Base-by-base conservation (phyloP, 2,797 vertebrate species). In the Lutjanus campechanus region DNA sequence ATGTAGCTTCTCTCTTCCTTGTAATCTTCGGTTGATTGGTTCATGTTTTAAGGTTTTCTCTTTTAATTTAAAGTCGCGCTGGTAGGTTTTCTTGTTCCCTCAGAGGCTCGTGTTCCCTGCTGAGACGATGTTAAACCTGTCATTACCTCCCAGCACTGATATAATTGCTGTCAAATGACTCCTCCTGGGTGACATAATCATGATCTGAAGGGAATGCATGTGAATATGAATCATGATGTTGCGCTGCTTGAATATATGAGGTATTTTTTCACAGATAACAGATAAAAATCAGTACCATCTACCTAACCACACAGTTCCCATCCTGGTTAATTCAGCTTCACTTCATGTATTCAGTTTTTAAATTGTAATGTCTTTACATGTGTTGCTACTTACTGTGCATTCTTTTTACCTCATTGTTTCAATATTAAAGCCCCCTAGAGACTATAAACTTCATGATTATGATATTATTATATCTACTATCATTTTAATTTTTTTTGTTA, bases 101-200 rank as follows among this genome's bases (percentile, higher is more conserved):
- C 2, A 43, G 59, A 69, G 60, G 10, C 19, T 5, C 12, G 19
- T 40, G 40, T 5, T 51, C 20, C 75, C 72, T 51, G 51, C 67
- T 76, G 73, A 40, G 69, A 46, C n/a, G 13, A 17, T 13, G 20
- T 63, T 58, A 64, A 79, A 69, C n/a, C 58, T 62, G 29, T 7
- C 16, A 85, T 86, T 85, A 85, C 0, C 75, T 62, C 55, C 10
- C 79, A 73, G 65, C 49, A n/a, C 1, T 68, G 13, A 25, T 6
- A 5, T 75, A 83, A 78, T 41, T 51, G 76, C 50, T 81, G 43
- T 51, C n/a, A 76, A 66, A 85, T 64, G 36, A 76, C 11, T 12
- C 22, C 71, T 73, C 46, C 41, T 1, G 20, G 61, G 76, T 80
- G 76, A 79, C 79, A 54, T 77, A 69, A 77, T 69, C 58, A 74